Percentiles rank a stretch among this genome's conserved stretches.
Evolutionary conservation across 2,888 invertebrate species (phyloP).

Genomic region (Protonemura montana): DNA sequence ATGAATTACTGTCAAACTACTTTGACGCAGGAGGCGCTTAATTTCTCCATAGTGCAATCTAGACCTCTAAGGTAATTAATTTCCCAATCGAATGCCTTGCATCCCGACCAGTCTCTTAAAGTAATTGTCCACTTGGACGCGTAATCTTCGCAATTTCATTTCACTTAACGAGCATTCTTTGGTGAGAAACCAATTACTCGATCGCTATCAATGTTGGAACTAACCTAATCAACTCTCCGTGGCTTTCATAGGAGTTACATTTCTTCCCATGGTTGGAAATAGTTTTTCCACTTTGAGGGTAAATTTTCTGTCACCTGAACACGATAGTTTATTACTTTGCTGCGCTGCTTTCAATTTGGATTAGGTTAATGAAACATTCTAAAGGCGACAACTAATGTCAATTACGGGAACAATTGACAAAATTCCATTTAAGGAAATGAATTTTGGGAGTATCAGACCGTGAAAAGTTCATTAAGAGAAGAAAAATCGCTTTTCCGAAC

Average conservation of each 20-base stretch:
- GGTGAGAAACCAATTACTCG: slow-evolving; percentile 17
- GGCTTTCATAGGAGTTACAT: background rate
- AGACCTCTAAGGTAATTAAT: background rate
- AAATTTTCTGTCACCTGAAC: background rate
- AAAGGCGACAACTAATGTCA: background rate
- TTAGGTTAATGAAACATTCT: background rate
- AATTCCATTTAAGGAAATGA: background rate
- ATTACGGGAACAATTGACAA: background rate
- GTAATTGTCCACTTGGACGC: background rate
- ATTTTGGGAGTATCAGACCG: background rate
- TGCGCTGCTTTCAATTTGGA: background rate
- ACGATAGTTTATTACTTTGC: background rate
- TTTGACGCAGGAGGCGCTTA: background rate
- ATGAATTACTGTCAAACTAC: background rate
- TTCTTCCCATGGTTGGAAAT: background rate
- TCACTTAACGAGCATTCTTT: slow-evolving; percentile 21
- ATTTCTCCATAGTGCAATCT: background rate
- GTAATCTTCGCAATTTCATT: slow-evolving; percentile 12
- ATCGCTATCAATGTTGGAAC: background rate
- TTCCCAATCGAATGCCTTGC: background rate
- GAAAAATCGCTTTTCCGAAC: background rate
- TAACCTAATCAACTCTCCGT: background rate
- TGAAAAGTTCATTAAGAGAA: background rate
- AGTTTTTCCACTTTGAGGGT: background rate
- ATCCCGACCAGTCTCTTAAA: background rate